phyloP scores from a whole-genome alignment of 2,888 invertebrate genomes.

The Monochamus alternatus region DNA sequence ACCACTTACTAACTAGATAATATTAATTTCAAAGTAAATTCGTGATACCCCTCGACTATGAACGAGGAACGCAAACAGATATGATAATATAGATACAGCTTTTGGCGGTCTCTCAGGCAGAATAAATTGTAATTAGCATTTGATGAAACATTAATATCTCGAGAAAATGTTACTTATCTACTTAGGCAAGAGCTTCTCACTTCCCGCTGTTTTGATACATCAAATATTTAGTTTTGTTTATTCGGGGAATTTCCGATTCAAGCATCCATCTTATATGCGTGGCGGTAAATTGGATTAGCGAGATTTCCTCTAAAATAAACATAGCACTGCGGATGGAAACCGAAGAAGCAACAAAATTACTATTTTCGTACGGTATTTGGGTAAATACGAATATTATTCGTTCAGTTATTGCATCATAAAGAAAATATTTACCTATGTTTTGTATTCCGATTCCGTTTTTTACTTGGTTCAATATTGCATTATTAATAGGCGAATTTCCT shows the following conservation, averaged over 20 bases:
- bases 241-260: conserved; percentile 17
- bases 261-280: conserved; percentile 22
- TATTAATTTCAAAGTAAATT: not conserved
- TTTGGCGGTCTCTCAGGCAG: conserved; percentile 13
- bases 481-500: too few relatives aligned
- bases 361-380: too few relatives aligned
- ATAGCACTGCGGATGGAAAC: not conserved
- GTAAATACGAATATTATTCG: too few relatives aligned
- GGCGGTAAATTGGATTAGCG: conserved; percentile 25
- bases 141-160: conserved; percentile 32
- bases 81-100: conserved; percentile 25
- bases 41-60: not conserved
- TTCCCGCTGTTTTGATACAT: conserved; percentile 28
- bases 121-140: conserved; percentile 16
- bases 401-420: not conserved
- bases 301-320: conserved; percentile 27
- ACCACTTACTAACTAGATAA: too few relatives aligned
- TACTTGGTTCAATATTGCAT: too few relatives aligned
- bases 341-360: conserved; percentile 19
- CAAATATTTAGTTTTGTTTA: conserved; percentile 33
- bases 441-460: too few relatives aligned
- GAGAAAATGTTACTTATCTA: conserved; percentile 31
- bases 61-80: conserved; percentile 14
- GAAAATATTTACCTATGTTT: too few relatives aligned
- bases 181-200: conserved; percentile 1